Conservation (phyloP, 1,140 invertebrate genomes). For the Scylla paramamosain region DNA sequence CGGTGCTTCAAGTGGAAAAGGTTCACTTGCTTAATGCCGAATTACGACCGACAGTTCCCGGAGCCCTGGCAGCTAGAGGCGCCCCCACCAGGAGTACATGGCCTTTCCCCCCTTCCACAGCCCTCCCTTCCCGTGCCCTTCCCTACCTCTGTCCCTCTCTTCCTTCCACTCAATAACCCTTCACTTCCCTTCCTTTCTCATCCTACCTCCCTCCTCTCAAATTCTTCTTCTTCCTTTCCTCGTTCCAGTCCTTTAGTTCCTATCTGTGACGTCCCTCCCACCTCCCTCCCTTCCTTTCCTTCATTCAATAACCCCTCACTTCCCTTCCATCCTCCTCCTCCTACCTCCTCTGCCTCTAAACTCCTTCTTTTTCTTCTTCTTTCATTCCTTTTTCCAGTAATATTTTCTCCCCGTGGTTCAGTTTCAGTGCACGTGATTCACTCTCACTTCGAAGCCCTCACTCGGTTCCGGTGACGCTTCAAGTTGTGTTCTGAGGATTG, state of each 20-base stretch:
- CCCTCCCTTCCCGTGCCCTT: too few relatives aligned
- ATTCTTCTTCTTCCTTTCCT: too few relatives aligned
- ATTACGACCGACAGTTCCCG: not conserved
- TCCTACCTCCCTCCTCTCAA: too few relatives aligned
- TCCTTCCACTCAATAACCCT: not conserved
- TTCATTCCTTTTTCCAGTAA: too few relatives aligned
- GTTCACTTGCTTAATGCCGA: not conserved
- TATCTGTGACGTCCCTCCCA: too few relatives aligned
- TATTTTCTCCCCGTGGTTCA: too few relatives aligned
- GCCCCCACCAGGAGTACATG: not conserved
- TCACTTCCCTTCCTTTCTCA: not conserved
- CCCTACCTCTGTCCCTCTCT: not conserved
- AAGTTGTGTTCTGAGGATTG: too few relatives aligned
- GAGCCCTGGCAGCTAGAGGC: not conserved
- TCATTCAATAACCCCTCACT: not conserved
- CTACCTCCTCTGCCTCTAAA: not conserved
- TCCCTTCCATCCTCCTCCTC: not conserved
- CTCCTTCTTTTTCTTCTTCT: too few relatives aligned
- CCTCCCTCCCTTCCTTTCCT: not conserved
- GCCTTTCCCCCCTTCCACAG: not conserved
- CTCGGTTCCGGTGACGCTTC: too few relatives aligned
- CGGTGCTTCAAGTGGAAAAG: not conserved
- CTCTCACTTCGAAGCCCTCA: too few relatives aligned
- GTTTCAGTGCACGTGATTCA: too few relatives aligned
- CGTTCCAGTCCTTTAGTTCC: too few relatives aligned